phyloP scores from a whole-genome alignment of 2,888 invertebrate genomes.

The Synergus umbraculus region DNA sequence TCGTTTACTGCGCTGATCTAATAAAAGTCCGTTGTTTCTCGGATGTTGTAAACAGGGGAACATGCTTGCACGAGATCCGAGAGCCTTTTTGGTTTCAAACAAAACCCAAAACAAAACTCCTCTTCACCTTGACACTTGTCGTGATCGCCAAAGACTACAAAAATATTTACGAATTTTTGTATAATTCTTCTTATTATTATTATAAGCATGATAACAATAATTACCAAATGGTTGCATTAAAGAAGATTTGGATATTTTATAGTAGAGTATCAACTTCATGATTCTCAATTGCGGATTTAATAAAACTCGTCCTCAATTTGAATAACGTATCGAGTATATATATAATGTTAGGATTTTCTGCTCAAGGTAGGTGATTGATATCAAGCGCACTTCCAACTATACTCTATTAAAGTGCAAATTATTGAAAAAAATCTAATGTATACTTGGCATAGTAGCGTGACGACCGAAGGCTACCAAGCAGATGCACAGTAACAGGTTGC shows the following conservation, averaged over 20 bases:
- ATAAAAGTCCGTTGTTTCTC: slow-evolving; percentile 69
- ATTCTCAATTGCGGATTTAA: too few species aligned
- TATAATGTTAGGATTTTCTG: not conserved
- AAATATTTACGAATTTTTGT: not conserved
- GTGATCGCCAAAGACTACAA: not conserved
- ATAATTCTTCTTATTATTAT: not conserved
- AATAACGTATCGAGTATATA: not conserved
- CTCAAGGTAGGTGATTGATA: slow-evolving; percentile 5
- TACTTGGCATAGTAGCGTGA: slow-evolving; percentile 34
- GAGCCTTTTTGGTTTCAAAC: slow-evolving; percentile 18
- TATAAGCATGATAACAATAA: too few species aligned
- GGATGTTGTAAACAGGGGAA: slow-evolving; percentile 62
- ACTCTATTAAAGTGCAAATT: slow-evolving; percentile 15
- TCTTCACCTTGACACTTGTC: not conserved
- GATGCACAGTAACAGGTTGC: slow-evolving; percentile 11
- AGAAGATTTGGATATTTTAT: too few species aligned
- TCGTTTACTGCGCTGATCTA: slow-evolving; percentile 66
- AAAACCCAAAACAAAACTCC: not conserved
- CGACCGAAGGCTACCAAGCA: slow-evolving; percentile 25
- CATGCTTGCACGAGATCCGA: slow-evolving; percentile 49
- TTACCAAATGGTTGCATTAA: too few species aligned
- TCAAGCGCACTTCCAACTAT: slow-evolving; percentile 4
- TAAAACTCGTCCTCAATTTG: not conserved
- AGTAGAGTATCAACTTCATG: too few species aligned
- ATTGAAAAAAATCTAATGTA: slow-evolving; percentile 23